Conservation (phyloP, 2,888 invertebrate species). For the Leptopterna dolabrata region DNA sequence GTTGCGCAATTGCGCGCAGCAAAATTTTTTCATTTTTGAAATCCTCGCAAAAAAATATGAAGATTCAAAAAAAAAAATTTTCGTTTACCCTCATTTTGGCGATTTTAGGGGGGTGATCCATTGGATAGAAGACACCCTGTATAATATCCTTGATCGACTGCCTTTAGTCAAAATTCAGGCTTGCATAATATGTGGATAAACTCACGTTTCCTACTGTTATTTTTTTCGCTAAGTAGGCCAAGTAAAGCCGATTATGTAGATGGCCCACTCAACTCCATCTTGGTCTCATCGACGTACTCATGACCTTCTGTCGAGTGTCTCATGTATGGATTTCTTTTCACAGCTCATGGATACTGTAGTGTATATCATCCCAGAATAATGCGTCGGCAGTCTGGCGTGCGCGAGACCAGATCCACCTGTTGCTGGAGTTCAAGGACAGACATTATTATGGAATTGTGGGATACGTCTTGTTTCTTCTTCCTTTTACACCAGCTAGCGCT, state of each 20-base stretch:
- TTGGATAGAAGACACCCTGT: no score
- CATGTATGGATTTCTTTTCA: not conserved
- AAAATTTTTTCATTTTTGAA: no score
- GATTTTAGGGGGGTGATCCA: no score
- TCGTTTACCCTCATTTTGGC: no score
- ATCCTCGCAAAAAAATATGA: no score
- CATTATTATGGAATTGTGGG: slow-evolving; percentile 8
- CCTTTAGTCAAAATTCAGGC: no score
- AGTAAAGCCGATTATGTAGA: not conserved
- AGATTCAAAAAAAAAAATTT: no score
- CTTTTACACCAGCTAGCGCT: not conserved
- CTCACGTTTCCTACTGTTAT: no score
- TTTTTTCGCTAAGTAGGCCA: not conserved
- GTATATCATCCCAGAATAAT: not conserved
- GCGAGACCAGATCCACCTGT: slow-evolving; percentile 20
- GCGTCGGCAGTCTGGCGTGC: not conserved
- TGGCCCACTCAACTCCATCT: not conserved
- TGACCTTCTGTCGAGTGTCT: not conserved
- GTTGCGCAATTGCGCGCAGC: no score
- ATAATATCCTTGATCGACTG: no score
- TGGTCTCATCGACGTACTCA: no score
- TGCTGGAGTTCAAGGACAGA: slow-evolving; percentile 14
- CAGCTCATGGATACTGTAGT: not conserved
- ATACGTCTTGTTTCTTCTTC: not conserved
- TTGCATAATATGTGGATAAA: not conserved